These are phyloP conservation scores for Amphipyra berbera DNA, from an alignment of 2,888 invertebrate genomes.

Conservation along the genomic window DNA sequence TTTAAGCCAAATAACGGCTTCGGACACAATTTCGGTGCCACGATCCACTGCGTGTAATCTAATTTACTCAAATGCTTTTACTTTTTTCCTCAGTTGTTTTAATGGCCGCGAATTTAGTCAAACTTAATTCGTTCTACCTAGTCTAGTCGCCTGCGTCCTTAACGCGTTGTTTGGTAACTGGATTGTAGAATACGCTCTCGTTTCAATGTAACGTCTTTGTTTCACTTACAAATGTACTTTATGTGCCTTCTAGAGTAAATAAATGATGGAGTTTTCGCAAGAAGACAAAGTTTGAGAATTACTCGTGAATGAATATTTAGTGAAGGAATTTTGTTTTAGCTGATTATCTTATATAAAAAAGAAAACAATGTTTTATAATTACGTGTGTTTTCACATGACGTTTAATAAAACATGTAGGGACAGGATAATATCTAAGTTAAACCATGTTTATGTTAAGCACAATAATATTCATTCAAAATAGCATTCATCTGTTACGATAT, in stretches of 20 bases:
- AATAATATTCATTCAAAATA: too few relatives aligned
- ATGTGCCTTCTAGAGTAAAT: constrained; percentile 22
- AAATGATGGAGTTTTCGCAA: constrained; percentile 12
- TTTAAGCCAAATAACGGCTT: too few relatives aligned
- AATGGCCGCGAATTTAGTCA: constrained; percentile 66
- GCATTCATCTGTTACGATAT: too few relatives aligned
- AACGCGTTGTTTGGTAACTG: constrained; percentile 71
- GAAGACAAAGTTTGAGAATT: constrained; percentile 12
- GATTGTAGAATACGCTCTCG: constrained; percentile 51
- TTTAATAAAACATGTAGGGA: too few relatives aligned
- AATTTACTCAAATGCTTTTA: constrained; percentile 11
- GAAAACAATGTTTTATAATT: not conserved
- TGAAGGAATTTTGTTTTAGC: constrained; percentile 1
- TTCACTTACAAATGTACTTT: constrained; percentile 19
- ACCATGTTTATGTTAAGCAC: too few relatives aligned
- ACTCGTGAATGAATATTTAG: constrained; percentile 8
- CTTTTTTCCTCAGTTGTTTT: constrained; percentile 29
- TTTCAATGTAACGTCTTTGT: constrained; percentile 31
- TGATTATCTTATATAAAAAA: not conserved
- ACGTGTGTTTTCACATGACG: too few relatives aligned
- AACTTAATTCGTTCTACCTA: constrained; percentile 57
- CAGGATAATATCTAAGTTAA: too few relatives aligned
- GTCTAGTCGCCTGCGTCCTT: constrained; percentile 67
- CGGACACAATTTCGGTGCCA: too few relatives aligned
- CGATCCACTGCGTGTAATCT: not conserved